Base-by-base conservation (phyloP, 2,888 invertebrate genomes). In the Leuctra nigra region DNA sequence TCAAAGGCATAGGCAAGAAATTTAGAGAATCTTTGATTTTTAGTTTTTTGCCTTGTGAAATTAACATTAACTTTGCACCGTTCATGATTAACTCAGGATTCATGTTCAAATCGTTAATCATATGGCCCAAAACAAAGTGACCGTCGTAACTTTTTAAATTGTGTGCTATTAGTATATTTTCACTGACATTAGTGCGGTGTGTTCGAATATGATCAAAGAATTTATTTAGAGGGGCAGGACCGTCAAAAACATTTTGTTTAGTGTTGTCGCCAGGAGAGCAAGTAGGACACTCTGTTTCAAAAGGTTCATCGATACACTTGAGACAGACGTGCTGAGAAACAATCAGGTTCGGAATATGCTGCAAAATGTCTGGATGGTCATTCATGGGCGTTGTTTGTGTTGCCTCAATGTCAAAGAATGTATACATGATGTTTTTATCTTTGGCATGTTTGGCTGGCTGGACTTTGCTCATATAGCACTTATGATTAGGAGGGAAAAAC, bases 71-170 rank as follows among this genome's bases (percentile, higher is more conserved):
- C 2, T 6, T 41, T 20, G 1, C 33, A 4, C 18, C 20, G 2
- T 6, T 14, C 16, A 13, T 20, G 6, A 18, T 33, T 16, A 44
- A 33, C 23, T 6, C 18, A 24, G 53, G 53, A 13, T 4, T 7
- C 53, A 36, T 38, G 14, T 20, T 13, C n/a, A 39, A 25, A n/a
- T 39, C 24, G n/a, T 53, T 23, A 16, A 53, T 14, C 16, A 53
- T 33, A 14, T 23, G 23, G 14, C 29, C 25, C 23, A 53, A 14
- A 9, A 53, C n/a, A 24, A 53, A 53, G 39, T 53, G 38, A 36
- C 38, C 25, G 23, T 53, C 53, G 23, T 53, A 53, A 18, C 53
- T 39, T 22, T 53, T 53, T 22, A 24, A 29, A 22, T 53, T 24
- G 35, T 53, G 53, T 13, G 53, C 53, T 16, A 53, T 36, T 22